These are phyloP conservation scores for Beroe ovata DNA, from an alignment of 37 sponge, comb jelly and placozoan genomes.

Conservation along the genomic window DNA sequence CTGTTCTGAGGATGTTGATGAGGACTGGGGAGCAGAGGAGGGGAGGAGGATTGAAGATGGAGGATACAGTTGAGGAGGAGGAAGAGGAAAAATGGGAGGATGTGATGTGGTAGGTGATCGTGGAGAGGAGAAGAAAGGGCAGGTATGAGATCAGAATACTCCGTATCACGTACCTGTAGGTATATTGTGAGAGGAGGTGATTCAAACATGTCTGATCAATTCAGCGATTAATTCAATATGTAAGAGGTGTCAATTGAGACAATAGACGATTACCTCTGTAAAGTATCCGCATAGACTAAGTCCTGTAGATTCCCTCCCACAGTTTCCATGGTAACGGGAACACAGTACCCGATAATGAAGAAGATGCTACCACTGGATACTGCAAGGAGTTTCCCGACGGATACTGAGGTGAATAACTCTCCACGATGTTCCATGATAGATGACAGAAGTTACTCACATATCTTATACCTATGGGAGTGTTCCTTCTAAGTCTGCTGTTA, in stretches of 20 bases:
- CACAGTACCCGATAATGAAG: constrained; percentile 20
- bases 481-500: too few species aligned
- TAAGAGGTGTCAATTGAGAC: too few species aligned
- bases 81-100: background rate
- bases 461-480: too few species aligned
- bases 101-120: constrained; percentile 25
- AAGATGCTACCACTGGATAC: background rate
- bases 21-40: background rate
- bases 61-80: too few species aligned
- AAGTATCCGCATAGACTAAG: background rate
- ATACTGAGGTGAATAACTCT: background rate
- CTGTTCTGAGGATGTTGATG: constrained; percentile 5
- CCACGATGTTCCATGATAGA: too few species aligned
- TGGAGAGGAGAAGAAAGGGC: constrained; percentile 32
- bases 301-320: background rate
- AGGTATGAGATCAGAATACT: constrained; percentile 21
- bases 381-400: background rate
- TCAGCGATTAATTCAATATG: too few species aligned
- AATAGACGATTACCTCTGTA: constrained; percentile 12
- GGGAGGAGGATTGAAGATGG: background rate
- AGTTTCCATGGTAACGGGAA: background rate
- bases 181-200: too few species aligned
- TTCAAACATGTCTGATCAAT: too few species aligned
- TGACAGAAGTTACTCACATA: too few species aligned
- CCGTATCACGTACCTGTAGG: constrained; percentile 46